Base-by-base conservation (phyloP, 2,888 invertebrate species). In the Mimas tiliae region DNA sequence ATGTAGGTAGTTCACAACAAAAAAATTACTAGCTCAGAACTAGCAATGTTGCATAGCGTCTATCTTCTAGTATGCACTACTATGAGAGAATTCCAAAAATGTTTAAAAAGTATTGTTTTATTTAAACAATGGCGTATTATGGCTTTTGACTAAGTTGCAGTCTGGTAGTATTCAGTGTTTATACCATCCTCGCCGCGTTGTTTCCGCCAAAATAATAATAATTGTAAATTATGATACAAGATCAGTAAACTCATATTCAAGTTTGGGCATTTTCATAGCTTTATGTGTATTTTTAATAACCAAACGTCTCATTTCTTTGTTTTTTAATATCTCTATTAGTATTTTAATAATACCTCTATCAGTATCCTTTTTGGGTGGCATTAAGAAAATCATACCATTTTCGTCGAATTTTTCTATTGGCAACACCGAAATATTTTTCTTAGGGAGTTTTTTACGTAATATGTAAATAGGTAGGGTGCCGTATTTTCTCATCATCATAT, bases 371-470 rank as follows among this genome's bases (percentile, higher is more conserved):
- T 11, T 68, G 0, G 69, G 71, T 33, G 48, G 2, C 0, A 64
- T 66, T 4, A 72, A n/a, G 33, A 55, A 68, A 6, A 69, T 12
- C 67, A 69, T 71, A 9, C 72, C 72, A 9, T 70, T 67, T 8
- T 66, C 45, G 27, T 72, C 53, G 11, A 65, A 71, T 12, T 63
- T 12, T 19, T 62, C 48, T 12, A 7, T 14, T 51, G 64, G 65
- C 34, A 63, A 58, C 21, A 55, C 48, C 16, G 34, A 0, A 14
- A 19, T 3, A 9, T 14, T 12, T 48, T 65, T 42, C 27, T 42
- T 42, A 6, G 11, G 7, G 7, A 33, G 11, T 11, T 42, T 63
- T 6, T 33, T 63, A 33, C 6, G 33, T 27, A 63, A 16, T 48
- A 63, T n/a, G 16, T 48, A 63, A n/a, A 63, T 48, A 1, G 63